Conservation (phyloP, 1,140 invertebrate species). For the Drosophila oshimai region DNA sequence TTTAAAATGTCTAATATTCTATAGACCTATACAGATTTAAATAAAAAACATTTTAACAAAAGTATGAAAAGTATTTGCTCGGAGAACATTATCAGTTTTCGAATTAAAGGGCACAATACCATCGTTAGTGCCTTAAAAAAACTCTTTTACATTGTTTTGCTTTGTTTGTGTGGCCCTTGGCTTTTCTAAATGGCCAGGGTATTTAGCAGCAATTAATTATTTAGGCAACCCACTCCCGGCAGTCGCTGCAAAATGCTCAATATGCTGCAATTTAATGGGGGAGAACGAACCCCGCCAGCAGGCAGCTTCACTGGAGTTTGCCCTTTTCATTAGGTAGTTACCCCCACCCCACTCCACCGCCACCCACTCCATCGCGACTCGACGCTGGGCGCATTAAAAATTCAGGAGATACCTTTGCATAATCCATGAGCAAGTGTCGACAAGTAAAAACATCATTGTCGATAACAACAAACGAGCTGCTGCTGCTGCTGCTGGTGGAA, state of each 20-base stretch:
- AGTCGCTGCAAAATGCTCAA: constrained; percentile 59
- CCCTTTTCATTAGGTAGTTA: constrained; percentile 63
- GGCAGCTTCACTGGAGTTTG: constrained; percentile 1
- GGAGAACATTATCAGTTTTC: background rate
- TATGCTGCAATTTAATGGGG: constrained; percentile 76
- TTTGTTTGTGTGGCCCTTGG: constrained; percentile 24
- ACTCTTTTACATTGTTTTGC: constrained; percentile 12
- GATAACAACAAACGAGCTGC: constrained; percentile 53
- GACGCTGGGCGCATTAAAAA: constrained; percentile 72
- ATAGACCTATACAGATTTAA: too few relatives aligned
- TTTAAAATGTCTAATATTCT: too few relatives aligned
- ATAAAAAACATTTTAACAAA: too few relatives aligned
- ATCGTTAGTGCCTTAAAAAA: background rate
- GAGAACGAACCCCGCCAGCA: constrained; percentile 9
- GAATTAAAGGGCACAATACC: constrained; percentile 1
- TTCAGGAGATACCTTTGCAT: constrained; percentile 80
- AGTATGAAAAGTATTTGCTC: too few relatives aligned
- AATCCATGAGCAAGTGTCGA: constrained; percentile 82
- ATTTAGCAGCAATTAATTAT: constrained; percentile 79
- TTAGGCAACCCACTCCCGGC: constrained; percentile 40
- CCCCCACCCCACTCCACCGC: background rate
- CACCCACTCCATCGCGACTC: constrained; percentile 52
- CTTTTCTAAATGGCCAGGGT: constrained; percentile 73
- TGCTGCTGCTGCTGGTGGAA: constrained; percentile 10
- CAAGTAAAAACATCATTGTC: constrained; percentile 80